Base-by-base conservation (phyloP, 2,113 vertebrate genomes). In the Notiomystis cincta region DNA sequence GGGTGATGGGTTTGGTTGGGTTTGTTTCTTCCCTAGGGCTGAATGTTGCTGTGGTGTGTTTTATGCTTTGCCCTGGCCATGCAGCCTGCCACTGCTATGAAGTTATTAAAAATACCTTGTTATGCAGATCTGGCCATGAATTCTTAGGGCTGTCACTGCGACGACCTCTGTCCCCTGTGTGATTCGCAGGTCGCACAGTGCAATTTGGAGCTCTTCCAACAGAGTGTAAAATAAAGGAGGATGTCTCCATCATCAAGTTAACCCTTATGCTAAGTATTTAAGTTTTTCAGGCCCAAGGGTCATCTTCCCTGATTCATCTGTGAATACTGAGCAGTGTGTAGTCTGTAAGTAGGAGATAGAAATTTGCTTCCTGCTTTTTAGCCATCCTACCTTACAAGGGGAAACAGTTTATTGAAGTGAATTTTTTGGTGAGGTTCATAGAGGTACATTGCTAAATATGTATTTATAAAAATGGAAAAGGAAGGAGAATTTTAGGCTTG, bases 141-240 rank as follows among this genome's bases (percentile, higher is more conserved):
- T 95, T 73, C 82, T 80, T 72, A 9, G 77, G 69, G 84, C 80
- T 93, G 95, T 87, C 42, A 31, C 81, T 77, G 91, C 80, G 94
- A 75, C 53, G 83, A 85, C 94, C 95, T 80, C 95, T 94, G 93
- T 58, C 85, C 94, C 84, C 83, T 9, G n/a, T 56, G 57, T 89
- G 89, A 85, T 91, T 77, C 48, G 15, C 89, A 66, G 93, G 93
- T 89, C 72, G 23, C 93, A 65, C 91, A 58, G 61, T 94, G 95
- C 87, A 88, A 91, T 96, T 97, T 97, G 87, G 93, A 91, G 87
- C 90, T 85, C 75, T 85, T 96, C 90, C 95, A 96, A 94, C 93
- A 96, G 96, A 94, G 66, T 96, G 93, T 56, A 93, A 96, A 93
- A 96, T 91, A 95, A 93, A 93, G 85, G 42, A 40, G 95, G 79